Evolutionary conservation across 1,140 invertebrate species (phyloP), one percentile per base, ranked within the genome.

Genomic region (Megalopta genalis): DNA sequence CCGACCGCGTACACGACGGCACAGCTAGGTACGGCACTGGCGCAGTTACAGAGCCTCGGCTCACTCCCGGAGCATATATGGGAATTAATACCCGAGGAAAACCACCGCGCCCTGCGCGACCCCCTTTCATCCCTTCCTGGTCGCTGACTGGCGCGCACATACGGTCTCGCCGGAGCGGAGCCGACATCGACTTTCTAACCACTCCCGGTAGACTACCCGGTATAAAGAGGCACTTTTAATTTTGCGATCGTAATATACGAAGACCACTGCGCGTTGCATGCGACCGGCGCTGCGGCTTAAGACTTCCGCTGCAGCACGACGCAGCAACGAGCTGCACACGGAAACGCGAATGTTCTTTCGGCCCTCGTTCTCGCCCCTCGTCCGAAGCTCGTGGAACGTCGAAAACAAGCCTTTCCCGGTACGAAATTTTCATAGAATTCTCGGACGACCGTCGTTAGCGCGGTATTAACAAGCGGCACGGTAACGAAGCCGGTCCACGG

Each of bases 81-180:
- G 60, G 74, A 80, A 84, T 82, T 84, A 84, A 84, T 84, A 82
- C 62, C 67, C 46, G 57, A 64, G 54, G 42, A 39, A 59, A 66
- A 74, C 68, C 62, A 71, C 68, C 78, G 23, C 54, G 25, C 9
- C 32, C 27, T 10, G 21, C 37, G 14, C 10, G 21, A 23, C 8
- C 42, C 57, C 16, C 71, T 82, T 75, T 79, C 60, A 74, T 79
- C 67, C 63, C 54, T 72, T 46, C 49, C 66, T 10, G 18, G 18
- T n/a, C 70, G 32, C 32, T 18, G 21, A 25, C 42, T 69, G 27
- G 21, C 37, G 32, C 65, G 18, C 27, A 23, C 39, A 21, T 16
- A 42, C 46, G 46, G 2, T 32, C 32, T 32, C 14, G 21, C 8
- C 6, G 4, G 21, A 57, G 14, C 25, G 5, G 54, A 75, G 27